phyloP scores from a whole-genome alignment of 2,888 invertebrate species.

The Melipona bicolor region DNA sequence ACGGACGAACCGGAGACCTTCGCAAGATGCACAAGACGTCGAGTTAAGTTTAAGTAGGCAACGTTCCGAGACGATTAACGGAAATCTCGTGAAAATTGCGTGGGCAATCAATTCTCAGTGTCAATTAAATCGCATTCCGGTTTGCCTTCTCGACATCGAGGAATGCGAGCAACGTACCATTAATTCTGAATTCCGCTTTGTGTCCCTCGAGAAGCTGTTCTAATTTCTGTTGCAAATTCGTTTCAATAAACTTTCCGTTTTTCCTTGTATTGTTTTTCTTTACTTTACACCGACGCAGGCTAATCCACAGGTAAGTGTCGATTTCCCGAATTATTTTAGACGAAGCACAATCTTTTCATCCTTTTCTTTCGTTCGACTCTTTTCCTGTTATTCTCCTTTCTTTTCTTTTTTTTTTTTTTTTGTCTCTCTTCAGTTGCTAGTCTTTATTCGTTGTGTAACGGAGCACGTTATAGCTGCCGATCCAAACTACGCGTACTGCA shows the following conservation, averaged over 20 bases:
- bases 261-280: constrained; percentile 43
- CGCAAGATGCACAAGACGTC: constrained; percentile 1
- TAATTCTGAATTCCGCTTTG: constrained; percentile 22
- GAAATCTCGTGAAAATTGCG: constrained; percentile 51
- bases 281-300: constrained; percentile 21
- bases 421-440: neutral
- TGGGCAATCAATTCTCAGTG: constrained; percentile 54
- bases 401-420: neutral
- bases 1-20: constrained; percentile 5
- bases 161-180: constrained; percentile 21
- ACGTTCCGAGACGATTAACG: constrained; percentile 4
- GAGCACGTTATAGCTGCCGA: constrained; percentile 4
- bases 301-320: constrained; percentile 57
- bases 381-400: neutral
- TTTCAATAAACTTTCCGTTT: constrained; percentile 55
- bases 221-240: constrained; percentile 53
- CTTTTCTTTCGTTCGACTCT: neutral
- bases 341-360: neutral
- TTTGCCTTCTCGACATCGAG: constrained; percentile 49
- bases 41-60: constrained; percentile 40
- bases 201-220: constrained; percentile 39
- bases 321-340: constrained; percentile 35
- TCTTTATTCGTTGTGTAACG: neutral
- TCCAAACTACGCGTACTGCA: neutral
- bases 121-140: constrained; percentile 60